These are phyloP conservation scores for Epinephelus fuscoguttatus DNA, from an alignment of 2,113 vertebrate species.

Conservation along the genomic window DNA sequence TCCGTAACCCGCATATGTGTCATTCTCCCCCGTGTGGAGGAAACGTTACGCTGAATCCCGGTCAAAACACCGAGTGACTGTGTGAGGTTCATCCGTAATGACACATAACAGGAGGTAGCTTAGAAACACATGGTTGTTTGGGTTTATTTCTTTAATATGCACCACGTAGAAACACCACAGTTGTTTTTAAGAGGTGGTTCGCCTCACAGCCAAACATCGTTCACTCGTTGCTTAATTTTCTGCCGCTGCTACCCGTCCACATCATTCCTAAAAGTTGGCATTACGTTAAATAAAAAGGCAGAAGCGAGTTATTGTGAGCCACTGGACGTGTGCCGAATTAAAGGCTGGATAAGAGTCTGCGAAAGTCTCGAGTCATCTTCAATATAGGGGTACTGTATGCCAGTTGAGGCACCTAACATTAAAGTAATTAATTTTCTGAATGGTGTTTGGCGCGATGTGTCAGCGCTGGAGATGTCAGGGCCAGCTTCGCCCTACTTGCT, in stretches of 20 bases:
- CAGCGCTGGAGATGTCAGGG: background rate
- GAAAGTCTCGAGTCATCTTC: background rate
- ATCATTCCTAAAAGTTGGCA: slow-evolving; percentile 2
- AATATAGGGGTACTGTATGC: background rate
- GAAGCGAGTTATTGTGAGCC: background rate
- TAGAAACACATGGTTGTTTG: too few relatives aligned
- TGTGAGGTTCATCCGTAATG: background rate
- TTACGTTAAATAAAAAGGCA: too few relatives aligned
- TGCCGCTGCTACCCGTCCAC: background rate
- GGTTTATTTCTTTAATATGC: too few relatives aligned
- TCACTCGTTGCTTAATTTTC: background rate
- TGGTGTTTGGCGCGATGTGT: slow-evolving; percentile 5
- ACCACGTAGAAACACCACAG: background rate
- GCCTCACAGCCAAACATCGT: background rate
- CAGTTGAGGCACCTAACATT: background rate
- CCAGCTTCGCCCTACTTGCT: slow-evolving; percentile 10
- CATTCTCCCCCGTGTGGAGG: background rate
- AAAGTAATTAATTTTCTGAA: background rate
- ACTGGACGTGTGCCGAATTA: background rate
- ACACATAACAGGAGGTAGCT: background rate
- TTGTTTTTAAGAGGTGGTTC: background rate
- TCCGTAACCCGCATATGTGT: slow-evolving; percentile 8
- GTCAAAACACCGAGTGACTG: background rate
- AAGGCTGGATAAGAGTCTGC: background rate
- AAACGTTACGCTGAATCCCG: background rate